phyloP scores from a whole-genome alignment of 1,140 invertebrate genomes.

The Atta cephalotes region DNA sequence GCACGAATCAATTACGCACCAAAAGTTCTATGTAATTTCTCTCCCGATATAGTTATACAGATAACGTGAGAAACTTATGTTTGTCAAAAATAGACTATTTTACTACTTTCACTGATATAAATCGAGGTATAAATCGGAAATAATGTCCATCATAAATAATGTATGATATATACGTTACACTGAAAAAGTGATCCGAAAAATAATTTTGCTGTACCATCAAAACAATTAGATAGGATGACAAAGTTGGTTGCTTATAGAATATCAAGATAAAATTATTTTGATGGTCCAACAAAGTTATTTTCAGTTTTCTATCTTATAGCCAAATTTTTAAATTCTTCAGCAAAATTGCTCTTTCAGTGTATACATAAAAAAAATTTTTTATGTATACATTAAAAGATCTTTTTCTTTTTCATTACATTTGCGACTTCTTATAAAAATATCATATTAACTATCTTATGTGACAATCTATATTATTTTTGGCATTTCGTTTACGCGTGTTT shows the following conservation, averaged over 20 bases:
- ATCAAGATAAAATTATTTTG: no score
- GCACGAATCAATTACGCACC: slow-evolving; percentile 17
- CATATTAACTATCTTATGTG: background rate
- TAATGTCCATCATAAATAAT: background rate
- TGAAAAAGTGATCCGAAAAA: no score
- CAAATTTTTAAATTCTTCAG: background rate
- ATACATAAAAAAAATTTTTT: background rate
- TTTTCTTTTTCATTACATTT: background rate
- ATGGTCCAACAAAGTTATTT: no score
- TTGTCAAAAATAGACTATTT: background rate
- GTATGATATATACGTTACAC: background rate
- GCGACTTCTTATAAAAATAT: background rate
- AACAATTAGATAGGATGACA: no score
- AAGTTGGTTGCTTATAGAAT: no score
- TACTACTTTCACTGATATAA: background rate
- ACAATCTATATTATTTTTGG: background rate
- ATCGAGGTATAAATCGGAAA: background rate
- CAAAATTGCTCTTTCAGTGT: no score
- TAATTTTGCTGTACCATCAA: no score
- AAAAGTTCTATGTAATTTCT: background rate
- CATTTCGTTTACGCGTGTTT: slow-evolving; percentile 3
- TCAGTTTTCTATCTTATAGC: background rate
- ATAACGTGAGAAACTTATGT: background rate
- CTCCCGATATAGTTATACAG: background rate
- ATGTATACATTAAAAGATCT: background rate